Conservation (phyloP, 2,113 vertebrate species). For the Eulacestoma nigropectus region DNA sequence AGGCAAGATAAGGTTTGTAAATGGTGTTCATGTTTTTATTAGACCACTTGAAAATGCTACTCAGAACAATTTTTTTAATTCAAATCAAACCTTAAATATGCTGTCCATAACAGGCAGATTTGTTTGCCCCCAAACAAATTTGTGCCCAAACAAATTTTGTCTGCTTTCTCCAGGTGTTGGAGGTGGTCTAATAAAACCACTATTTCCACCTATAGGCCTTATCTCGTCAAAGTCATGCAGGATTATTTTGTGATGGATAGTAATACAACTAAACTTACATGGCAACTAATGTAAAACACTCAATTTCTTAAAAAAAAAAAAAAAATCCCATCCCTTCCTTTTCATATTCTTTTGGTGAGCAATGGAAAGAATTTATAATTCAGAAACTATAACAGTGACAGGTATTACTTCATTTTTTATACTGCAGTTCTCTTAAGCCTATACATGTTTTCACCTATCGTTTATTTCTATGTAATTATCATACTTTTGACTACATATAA, state of each 20-base stretch:
- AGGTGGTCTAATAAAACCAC: neutral
- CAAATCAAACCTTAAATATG: neutral
- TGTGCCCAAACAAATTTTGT: neutral
- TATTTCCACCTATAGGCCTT: neutral
- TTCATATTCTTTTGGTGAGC: neutral
- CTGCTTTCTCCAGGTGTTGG: neutral
- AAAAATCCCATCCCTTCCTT: neutral
- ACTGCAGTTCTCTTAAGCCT: neutral
- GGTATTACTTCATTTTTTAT: neutral
- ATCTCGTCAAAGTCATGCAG: accelerated
- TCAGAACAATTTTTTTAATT: neutral
- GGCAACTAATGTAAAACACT: neutral
- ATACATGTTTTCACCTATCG: neutral
- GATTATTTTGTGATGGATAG: neutral
- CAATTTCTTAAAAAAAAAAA: neutral
- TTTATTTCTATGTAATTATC: neutral
- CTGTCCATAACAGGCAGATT: neutral
- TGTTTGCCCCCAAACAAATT: neutral
- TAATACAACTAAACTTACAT: neutral
- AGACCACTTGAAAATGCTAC: neutral
- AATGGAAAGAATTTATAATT: neutral
- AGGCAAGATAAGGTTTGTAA: neutral
- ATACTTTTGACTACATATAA: neutral
- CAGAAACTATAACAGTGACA: neutral
- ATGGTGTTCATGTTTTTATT: neutral